These are phyloP conservation scores for Oscheius sp. DNA, from an alignment of 2,888 invertebrate species.

Conservation along the genomic window DNA sequence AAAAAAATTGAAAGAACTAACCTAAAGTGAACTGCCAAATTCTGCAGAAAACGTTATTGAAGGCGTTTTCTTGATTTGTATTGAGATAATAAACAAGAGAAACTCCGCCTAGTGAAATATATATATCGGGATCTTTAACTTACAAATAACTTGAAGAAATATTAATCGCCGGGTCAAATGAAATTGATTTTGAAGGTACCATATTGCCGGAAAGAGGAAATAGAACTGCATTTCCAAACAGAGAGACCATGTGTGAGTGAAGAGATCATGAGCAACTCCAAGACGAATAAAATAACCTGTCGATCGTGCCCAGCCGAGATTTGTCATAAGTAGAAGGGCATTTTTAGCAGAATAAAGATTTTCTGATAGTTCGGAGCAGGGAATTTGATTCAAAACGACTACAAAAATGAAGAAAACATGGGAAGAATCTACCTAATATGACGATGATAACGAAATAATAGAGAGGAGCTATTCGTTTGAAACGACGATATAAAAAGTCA, in stretches of 20 bases:
- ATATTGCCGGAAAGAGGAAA: background rate
- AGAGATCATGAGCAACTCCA: constrained; percentile 7
- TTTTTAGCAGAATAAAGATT: background rate
- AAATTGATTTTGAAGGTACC: background rate
- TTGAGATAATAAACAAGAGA: background rate
- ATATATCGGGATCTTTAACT: background rate
- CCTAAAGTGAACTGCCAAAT: constrained; percentile 18
- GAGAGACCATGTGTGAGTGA: constrained; percentile 21
- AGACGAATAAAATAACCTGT: background rate
- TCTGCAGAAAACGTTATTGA: constrained; percentile 11
- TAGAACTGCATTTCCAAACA: constrained; percentile 21
- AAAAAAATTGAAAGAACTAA: background rate
- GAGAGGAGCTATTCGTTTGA: background rate
- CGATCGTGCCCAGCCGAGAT: background rate
- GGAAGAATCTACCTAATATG: background rate
- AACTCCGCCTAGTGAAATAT: background rate
- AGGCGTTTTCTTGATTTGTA: background rate
- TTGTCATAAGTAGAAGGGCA: background rate
- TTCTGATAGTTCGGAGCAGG: background rate
- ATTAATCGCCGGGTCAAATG: background rate
- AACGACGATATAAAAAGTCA: background rate
- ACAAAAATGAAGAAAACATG: background rate
- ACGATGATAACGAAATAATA: background rate
- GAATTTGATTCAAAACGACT: background rate
- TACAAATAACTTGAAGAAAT: background rate